Evolutionary conservation across 1,140 invertebrate species (phyloP).

Genomic region (Amyelois transitella): DNA sequence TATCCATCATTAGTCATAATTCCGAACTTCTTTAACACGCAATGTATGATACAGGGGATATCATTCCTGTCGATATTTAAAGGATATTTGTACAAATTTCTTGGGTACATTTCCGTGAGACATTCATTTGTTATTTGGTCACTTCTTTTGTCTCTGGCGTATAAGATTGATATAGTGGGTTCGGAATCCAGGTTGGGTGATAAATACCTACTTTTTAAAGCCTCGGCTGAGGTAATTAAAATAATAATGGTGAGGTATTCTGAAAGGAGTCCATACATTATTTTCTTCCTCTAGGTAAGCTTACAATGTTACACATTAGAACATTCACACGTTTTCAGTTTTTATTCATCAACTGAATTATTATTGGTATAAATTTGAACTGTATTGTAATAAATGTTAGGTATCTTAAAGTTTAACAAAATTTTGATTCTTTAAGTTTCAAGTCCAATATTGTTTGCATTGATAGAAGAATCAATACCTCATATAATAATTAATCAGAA

Average conservation of each 20-base stretch:
- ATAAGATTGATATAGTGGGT: conserved; percentile 55
- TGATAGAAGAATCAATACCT: no score
- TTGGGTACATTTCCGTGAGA: conserved; percentile 60
- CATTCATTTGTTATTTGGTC: conserved; percentile 54
- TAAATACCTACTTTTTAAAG: conserved; percentile 41
- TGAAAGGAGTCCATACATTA: conserved; percentile 33
- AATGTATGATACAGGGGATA: conserved; percentile 62
- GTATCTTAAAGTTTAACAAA: no score
- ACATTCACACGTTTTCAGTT: no score
- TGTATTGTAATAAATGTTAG: no score
- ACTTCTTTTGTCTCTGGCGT: conserved; percentile 52
- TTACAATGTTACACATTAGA: no score
- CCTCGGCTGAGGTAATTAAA: conserved; percentile 23
- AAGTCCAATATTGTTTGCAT: no score
- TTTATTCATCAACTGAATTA: no score
- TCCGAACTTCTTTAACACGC: conserved; percentile 60
- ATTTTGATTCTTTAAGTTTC: no score
- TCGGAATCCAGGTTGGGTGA: conserved; percentile 48
- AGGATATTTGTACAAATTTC: conserved; percentile 57
- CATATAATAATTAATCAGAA: no score
- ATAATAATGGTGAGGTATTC: conserved; percentile 29
- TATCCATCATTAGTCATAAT: conserved; percentile 63
- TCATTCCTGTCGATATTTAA: conserved; percentile 55
- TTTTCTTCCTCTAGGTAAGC: neutral
- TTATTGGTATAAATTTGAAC: no score